Evolutionary conservation across 2,888 invertebrate genomes (phyloP), one percentile per base, ranked within the genome.

Genomic region (Eupeodes luniger): DNA sequence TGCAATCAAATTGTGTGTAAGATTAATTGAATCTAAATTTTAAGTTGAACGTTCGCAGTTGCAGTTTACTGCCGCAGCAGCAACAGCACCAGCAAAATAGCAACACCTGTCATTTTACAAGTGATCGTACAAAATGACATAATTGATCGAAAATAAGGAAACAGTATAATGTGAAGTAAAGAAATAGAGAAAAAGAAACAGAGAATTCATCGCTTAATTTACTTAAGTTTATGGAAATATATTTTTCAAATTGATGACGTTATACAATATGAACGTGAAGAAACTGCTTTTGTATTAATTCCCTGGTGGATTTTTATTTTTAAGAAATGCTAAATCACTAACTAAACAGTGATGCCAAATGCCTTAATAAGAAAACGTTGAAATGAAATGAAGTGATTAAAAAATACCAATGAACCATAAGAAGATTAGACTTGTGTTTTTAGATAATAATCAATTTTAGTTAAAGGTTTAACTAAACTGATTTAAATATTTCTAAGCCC

Each of bases 61-160:
- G 78, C 78, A 72, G 78, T 72, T 72, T 83, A 72, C 72, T 78
- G 47, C 27, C 64, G 57, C 49, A 19, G 7, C 27, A 12, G 2
- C 1, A 19, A 10, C 6, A 5, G 12, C 57, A 27, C 10, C 44
- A 44, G 47, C 47, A 11, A 16, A 19, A 5, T 19, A 47, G 1
- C 19, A 14, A 5, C 47, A 80, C n/a, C 47, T 64, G 53, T 57
- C 34, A 55, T 53, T 70, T 27, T 5, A 40, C 66, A 53, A 62
- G 27, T 66, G 55, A 49, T n/a, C 40, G 19, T 10, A 40, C 55
- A n/a, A 47, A 76, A 76, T 76, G 76, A 53, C 61, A 69, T 82
- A 70, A 77, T 77, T 77, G 69, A 82, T 49, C 70, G 64, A 69
- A 69, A 5, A 14, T 76, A 70, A 55, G 82, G 82, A 82, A 77